A percentile compares a stretch with the other conserved stretches of the same genome.
phyloP scores from a whole-genome alignment of 2,113 vertebrate species.

The Eurypyga helias region DNA sequence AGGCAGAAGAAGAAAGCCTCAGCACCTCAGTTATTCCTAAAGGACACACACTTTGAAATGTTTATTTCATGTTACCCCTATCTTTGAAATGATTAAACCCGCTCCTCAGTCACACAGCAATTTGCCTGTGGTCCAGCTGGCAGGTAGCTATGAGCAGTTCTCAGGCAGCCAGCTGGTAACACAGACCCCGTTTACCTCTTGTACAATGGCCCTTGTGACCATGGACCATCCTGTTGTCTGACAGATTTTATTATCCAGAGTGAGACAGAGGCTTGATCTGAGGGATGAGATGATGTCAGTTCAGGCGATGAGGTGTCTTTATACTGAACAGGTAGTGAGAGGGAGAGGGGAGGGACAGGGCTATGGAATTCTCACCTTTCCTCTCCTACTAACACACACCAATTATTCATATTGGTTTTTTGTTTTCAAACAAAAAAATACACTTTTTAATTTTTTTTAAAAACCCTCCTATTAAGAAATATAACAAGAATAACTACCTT shows the following conservation, averaged over 20 bases:
- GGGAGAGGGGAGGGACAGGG: background rate
- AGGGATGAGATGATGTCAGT: background rate
- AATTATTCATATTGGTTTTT: background rate
- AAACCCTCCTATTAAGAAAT: background rate
- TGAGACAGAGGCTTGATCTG: background rate
- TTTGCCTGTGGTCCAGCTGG: background rate
- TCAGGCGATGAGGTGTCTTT: background rate
- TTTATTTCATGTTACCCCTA: background rate
- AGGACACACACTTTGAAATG: background rate
- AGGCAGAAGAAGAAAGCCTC: background rate
- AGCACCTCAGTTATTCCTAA: background rate
- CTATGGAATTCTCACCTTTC: background rate
- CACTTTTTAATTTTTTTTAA: background rate
- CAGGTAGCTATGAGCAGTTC: background rate
- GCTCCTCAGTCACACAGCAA: background rate
- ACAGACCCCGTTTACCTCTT: background rate
- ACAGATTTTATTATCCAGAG: background rate
- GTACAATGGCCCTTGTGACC: no score
- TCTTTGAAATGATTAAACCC: background rate
- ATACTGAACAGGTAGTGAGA: background rate
- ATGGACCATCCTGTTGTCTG: rapidly evolving
- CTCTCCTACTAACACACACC: background rate
- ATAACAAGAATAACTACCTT: background rate
- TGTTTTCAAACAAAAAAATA: background rate
- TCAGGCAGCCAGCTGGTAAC: background rate